Percentiles rank a stretch among this genome's conserved stretches.
phyloP scores from a whole-genome alignment of 1,140 invertebrate genomes.

The Pseudomyrmex pallidus region DNA sequence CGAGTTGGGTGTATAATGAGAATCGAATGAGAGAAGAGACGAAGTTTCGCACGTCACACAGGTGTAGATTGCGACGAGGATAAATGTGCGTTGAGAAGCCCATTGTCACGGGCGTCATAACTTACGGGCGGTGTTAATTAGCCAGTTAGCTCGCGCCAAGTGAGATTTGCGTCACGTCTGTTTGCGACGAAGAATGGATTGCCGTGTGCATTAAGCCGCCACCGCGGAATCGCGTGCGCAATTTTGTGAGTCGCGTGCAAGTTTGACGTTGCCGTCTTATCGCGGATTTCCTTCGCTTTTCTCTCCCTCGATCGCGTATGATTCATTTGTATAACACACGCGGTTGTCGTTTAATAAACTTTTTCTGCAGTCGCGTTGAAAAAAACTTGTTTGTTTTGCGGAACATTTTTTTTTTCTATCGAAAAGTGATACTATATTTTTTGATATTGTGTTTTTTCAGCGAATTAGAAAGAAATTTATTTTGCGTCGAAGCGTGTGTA shows the following conservation, averaged over 20 bases:
- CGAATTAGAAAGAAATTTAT: no score
- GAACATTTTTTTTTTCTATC: no score
- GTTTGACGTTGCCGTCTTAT: slow-evolving; percentile 6
- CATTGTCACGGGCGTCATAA: slow-evolving; percentile 64
- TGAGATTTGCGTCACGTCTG: slow-evolving; percentile 55
- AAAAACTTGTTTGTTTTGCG: no score
- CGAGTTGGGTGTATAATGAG: background rate
- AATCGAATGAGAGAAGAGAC: background rate
- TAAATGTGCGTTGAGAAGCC: slow-evolving; percentile 54
- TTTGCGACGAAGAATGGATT: slow-evolving; percentile 37
- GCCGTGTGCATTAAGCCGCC: slow-evolving; percentile 8
- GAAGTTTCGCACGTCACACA: slow-evolving; percentile 37
- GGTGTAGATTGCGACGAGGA: slow-evolving; percentile 37
- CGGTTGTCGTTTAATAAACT: no score
- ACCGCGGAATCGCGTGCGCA: background rate
- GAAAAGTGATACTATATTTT: no score
- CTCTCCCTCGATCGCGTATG: no score
- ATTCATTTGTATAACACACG: background rate
- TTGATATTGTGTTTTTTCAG: no score
- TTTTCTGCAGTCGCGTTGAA: no score
- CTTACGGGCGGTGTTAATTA: slow-evolving; percentile 57
- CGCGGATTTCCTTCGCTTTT: no score
- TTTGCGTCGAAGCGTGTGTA: no score
- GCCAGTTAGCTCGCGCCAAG: slow-evolving; percentile 51
- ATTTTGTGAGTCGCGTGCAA: background rate